These are phyloP conservation scores for Adelphocoris suturalis DNA, from an alignment of 2,888 invertebrate genomes.

Conservation along the genomic window DNA sequence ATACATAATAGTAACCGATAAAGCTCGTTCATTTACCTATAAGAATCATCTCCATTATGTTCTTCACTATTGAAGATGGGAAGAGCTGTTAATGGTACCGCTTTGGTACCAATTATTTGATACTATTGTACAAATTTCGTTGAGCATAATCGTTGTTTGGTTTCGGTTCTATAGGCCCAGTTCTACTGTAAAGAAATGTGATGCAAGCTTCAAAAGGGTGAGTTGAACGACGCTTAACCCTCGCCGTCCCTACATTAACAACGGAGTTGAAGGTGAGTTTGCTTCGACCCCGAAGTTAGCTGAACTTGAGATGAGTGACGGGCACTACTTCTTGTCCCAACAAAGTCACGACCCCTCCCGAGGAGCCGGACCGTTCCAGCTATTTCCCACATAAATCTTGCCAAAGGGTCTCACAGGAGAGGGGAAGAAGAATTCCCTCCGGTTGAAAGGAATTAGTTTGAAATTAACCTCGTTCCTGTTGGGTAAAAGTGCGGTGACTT, in stretches of 20 bases:
- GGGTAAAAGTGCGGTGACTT: conserved; percentile 22
- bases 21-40: too few species aligned
- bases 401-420: background rate
- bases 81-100: too few species aligned
- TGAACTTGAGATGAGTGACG: conserved; percentile 59
- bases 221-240: conserved; percentile 1
- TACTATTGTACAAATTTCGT: too few species aligned
- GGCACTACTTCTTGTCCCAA: conserved; percentile 57
- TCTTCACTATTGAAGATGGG: too few species aligned
- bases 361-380: conserved; percentile 22
- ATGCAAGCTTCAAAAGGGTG: background rate
- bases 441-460: conserved; percentile 6
- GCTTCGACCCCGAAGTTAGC: conserved; percentile 10
- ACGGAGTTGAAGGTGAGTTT: conserved; percentile 41
- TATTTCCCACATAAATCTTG: conserved; percentile 64
- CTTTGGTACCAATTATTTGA: too few species aligned
- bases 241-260: background rate
- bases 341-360: conserved; percentile 62
- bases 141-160: too few species aligned
- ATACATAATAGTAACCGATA: too few species aligned
- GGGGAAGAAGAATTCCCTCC: background rate
- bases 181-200: background rate
- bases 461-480: conserved; percentile 10
- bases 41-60: too few species aligned
- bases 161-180: too few species aligned